Base-by-base conservation (phyloP, 2,797 vertebrate species). In the Aeoliscus strigatus region DNA sequence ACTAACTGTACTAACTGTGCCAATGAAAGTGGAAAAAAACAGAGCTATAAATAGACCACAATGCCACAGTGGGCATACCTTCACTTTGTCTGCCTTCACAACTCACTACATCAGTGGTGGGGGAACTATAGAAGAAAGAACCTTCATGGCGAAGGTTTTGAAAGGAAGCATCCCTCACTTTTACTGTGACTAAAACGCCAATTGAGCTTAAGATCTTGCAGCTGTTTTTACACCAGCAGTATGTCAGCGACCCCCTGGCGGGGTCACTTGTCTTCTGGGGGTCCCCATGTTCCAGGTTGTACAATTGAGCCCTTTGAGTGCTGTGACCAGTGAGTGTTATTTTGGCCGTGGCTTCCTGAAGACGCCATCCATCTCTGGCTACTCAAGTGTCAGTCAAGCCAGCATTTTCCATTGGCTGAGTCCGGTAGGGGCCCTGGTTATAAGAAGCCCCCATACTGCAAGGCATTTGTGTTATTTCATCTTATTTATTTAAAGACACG, bases 331-430 rank as follows among this genome's bases (percentile, higher is more conserved):
- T 60, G 52, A 61, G 58, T 75, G 63, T 79, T 82, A 81, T 86
- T 83, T 86, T 80, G 80, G 79, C 73, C 29, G 45, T 10, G 46
- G 54, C 68, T 74, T 80, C 66, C 61, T 67, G 58, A 75, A 69
- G 72, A 74, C 58, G 18, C 58, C 52, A 50, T 72, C 63, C 56
- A 30, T 67, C 71, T 51, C 58, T 50, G 56, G 56, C 66, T 72
- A 51, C 84, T 87, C 84, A 66, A 42, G 70, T 87, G 80, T 80
- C 83, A 81, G 80, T 74, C 61, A 75, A 70, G 71, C 71, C 65
- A 84, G 79, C 67, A 81, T 41, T 85, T 86, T 88, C 81, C 72
- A 80, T 51, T 80, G 65, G 56, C 70, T n/a, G 14, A 14, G 42
- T 62, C 66, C 51, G 53, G 37, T 21, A 56, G 40, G 63, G 32